Evolutionary conservation across 2,797 vertebrate species (phyloP).

Genomic region (Perodicticus potto): DNA sequence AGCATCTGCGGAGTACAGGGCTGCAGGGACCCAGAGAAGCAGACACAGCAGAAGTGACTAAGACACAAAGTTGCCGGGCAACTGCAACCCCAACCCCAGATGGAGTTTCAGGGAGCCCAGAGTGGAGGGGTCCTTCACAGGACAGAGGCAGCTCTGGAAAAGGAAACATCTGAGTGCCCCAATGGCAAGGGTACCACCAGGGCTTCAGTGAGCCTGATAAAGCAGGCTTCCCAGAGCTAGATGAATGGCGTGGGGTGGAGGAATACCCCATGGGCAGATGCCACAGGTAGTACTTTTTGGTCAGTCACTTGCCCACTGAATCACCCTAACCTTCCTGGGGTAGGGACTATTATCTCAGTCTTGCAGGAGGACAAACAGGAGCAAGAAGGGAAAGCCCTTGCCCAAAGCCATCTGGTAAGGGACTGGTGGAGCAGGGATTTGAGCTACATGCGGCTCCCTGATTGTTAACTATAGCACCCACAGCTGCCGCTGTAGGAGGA

Average conservation of each 20-base stretch:
- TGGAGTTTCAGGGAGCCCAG: background rate
- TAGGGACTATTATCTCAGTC: background rate
- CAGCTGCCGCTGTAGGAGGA: accelerated
- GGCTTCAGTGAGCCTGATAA: background rate
- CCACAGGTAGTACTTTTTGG: background rate
- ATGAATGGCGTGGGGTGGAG: background rate
- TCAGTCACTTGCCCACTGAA: background rate
- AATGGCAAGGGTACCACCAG: background rate
- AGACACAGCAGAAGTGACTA: background rate
- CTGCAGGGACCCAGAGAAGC: background rate
- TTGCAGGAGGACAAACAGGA: background rate
- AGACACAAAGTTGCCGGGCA: accelerated
- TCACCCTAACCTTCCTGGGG: background rate
- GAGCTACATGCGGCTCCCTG: background rate
- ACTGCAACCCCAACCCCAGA: background rate
- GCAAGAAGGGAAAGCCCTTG: background rate
- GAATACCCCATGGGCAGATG: accelerated
- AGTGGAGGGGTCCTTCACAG: background rate
- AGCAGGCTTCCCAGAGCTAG: background rate
- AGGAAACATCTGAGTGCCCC: background rate
- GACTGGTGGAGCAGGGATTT: background rate
- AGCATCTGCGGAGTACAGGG: background rate
- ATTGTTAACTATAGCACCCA: background rate
- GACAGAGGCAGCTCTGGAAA: background rate
- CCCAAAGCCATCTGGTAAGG: background rate